These are phyloP conservation scores for Brachionus manjavacas DNA, from an alignment of 1,140 invertebrate genomes.

Conservation along the genomic window DNA sequence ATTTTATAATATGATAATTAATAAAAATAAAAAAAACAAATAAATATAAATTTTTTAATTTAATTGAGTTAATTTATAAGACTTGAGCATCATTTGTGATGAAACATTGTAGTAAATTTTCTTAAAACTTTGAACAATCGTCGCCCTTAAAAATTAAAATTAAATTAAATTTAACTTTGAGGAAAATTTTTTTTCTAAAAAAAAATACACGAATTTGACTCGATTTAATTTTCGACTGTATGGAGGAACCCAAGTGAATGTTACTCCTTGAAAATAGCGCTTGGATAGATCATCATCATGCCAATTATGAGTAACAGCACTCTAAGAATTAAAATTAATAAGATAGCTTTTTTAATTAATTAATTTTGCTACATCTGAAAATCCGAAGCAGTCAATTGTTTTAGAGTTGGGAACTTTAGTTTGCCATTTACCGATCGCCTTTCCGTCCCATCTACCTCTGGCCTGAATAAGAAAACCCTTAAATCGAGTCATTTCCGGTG, in stretches of 20 bases:
- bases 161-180: neutral
- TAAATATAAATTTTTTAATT: neutral
- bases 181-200: too few species aligned
- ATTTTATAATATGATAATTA: neutral
- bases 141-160: neutral
- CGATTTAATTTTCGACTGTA: slow-evolving; percentile 1
- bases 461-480: neutral
- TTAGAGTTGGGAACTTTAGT: neutral
- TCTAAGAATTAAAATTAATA: neutral
- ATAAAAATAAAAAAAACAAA: neutral
- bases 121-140: slow-evolving; percentile 15
- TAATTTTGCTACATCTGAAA: neutral
- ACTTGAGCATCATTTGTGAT: neutral
- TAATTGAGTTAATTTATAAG: neutral
- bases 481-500: neutral
- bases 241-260: neutral
- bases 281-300: neutral
- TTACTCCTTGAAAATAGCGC: neutral
- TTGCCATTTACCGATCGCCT: neutral
- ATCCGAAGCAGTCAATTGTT: slow-evolving; percentile 19
- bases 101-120: neutral
- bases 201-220: slow-evolving; percentile 23
- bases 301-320: slow-evolving; percentile 8
- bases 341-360: neutral
- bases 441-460: slow-evolving; percentile 22